These are phyloP conservation scores for Limnephilus auricula DNA, from an alignment of 2,888 invertebrate species.

Conservation along the genomic window DNA sequence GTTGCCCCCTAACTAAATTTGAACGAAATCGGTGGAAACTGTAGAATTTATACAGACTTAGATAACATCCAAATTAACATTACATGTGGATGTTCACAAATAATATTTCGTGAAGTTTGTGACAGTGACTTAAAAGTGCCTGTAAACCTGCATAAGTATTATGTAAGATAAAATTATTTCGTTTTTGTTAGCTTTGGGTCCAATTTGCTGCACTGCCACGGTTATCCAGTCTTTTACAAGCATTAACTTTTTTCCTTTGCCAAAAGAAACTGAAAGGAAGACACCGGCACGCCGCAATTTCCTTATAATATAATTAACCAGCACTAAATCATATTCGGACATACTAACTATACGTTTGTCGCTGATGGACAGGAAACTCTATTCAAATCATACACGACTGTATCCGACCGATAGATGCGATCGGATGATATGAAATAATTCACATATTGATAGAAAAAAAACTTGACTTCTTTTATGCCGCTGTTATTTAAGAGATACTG, in stretches of 20 bases:
- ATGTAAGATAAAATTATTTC: neutral
- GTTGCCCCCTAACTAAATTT: no score
- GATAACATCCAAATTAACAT: no score
- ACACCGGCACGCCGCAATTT: neutral
- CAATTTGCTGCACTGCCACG: neutral
- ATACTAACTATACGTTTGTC: conserved; percentile 32
- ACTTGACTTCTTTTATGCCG: neutral
- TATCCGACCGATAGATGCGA: neutral
- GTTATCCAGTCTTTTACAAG: neutral
- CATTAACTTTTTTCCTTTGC: neutral
- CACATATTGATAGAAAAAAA: neutral
- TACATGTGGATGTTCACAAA: no score
- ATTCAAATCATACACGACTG: neutral
- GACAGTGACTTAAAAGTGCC: no score
- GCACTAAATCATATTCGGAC: conserved; percentile 40
- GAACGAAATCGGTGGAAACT: no score
- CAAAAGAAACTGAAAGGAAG: neutral
- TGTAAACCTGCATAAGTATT: no score
- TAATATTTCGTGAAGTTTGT: no score
- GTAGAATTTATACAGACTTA: no score
- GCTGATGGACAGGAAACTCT: conserved; percentile 42
- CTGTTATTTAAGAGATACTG: neutral
- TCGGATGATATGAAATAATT: conserved; percentile 9
- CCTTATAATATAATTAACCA: neutral
- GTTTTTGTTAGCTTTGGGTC: neutral